phyloP scores from a whole-genome alignment of 1,140 invertebrate genomes.

The Meloidogyne chitwoodi region DNA sequence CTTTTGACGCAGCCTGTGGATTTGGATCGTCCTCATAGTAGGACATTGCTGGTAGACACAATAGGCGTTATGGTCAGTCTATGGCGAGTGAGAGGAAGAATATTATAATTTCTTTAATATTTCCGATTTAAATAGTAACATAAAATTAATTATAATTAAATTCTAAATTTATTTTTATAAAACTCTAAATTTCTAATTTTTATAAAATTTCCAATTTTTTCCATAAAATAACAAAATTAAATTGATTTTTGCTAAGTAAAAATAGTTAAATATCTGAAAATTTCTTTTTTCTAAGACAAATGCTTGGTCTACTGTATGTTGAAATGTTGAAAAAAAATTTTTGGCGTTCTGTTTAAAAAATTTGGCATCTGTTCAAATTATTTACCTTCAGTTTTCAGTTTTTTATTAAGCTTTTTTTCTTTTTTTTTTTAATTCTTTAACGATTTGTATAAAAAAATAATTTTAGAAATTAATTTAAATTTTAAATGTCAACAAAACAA shows the following conservation, averaged over 20 bases:
- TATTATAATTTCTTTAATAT: neutral
- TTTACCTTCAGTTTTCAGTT: neutral
- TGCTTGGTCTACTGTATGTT: no score
- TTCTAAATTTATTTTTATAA: no score
- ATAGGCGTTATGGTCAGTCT: neutral
- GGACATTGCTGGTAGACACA: neutral
- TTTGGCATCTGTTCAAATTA: neutral
- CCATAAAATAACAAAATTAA: no score
- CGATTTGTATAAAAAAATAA: neutral
- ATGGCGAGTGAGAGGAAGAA: neutral
- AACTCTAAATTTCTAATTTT: no score
- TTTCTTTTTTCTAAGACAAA: no score
- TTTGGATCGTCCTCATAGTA: neutral
- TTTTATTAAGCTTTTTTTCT: neutral
- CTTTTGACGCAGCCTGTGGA: neutral
- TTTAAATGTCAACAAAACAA: neutral
- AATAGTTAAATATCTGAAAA: no score
- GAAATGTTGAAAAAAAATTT: no score
- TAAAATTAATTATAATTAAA: no score
- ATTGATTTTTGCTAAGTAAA: no score
- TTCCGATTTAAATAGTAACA: neutral
- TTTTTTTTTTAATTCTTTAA: no score
- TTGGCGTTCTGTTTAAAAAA: neutral
- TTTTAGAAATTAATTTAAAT: neutral
- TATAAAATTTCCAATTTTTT: no score